A percentile compares a stretch with the other conserved stretches of the same genome.
phyloP scores from a whole-genome alignment of 2,797 vertebrate species.

The Microchirus variegatus region DNA sequence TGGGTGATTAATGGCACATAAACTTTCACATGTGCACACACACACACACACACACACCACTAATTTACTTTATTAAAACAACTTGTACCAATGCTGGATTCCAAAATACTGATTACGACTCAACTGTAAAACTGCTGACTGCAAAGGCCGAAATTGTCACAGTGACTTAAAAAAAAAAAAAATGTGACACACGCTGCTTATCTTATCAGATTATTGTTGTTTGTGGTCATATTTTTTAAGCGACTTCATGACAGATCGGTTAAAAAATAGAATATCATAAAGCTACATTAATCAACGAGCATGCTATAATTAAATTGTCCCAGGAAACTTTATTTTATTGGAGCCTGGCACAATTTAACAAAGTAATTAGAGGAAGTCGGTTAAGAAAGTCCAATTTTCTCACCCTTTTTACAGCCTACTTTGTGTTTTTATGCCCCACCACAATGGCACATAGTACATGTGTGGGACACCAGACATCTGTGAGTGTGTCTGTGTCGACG shows the following conservation, averaged over 20 bases:
- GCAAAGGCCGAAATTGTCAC: conserved; percentile 36
- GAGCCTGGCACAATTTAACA: conserved; percentile 34
- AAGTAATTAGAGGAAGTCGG: conserved; percentile 41
- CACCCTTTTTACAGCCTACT: conserved; percentile 32
- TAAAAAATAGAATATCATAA: background rate
- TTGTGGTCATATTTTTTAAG: background rate
- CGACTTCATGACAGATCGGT: background rate
- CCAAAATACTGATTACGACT: conserved; percentile 66
- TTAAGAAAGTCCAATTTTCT: conserved; percentile 40
- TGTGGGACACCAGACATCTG: conserved; percentile 35
- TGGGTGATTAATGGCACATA: conserved; percentile 43
- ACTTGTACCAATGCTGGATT: conserved; percentile 47
- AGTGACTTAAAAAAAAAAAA: conserved; percentile 41
- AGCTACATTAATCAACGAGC: background rate
- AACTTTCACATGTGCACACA: conserved; percentile 3
- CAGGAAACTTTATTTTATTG: conserved; percentile 20
- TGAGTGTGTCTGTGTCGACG: conserved; percentile 29
- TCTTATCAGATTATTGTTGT: conserved; percentile 26
- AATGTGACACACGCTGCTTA: conserved; percentile 9
- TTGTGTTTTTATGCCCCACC: conserved; percentile 52
- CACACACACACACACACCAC: background rate
- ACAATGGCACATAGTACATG: conserved; percentile 36
- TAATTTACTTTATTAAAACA: conserved; percentile 56
- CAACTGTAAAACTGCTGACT: conserved; percentile 49
- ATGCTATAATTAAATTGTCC: background rate